Evolutionary conservation across 64 coral and sea anemone genomes (phyloP), one percentile per base, ranked within the genome.

Genomic region (Montipora capricornis): DNA sequence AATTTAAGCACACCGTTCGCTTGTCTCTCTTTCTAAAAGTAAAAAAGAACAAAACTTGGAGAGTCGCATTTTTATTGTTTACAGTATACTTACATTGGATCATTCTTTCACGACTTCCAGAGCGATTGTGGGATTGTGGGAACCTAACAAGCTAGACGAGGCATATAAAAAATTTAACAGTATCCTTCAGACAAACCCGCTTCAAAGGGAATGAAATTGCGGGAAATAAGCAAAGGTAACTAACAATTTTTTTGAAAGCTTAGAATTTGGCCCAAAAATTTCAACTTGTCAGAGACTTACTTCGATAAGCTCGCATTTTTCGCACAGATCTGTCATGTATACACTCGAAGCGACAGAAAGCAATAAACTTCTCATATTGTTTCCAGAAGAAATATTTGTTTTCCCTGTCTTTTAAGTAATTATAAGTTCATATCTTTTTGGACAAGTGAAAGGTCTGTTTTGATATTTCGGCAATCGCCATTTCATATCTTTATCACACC

Each of bases 101-200:
- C 82, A 73, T 49, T 68, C 46, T 84, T 84, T 84, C 60, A 68
- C 47, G 37, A 44, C 81, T 84, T 68, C 81, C 26, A 68, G 26
- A 84, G 37, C 82, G 48, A 68, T 86, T 60, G 70, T 86, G 48
- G n/a, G 82, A 86, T 86, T 86, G 71, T 16, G 47, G 62, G 47
- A 60, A 86, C 16, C 82, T 86, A 86, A 86, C 66, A 86, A 70
- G 45, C 66, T 62, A 70, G 82, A 86, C 82, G 66, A 22, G 46
- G 59, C 82, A 50, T 73, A 86, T 86, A 66, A 86, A 86, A 86
- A n/a, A 86, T 86, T 86, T 68, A 86, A 71, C 80, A 71, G 10
- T 24, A 5, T 4, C 17, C 19, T 49, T 6, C 11, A 4, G 61
- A 16, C 68, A 7, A 71, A 45, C 62, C 82, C 44, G 66, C 60